phyloP scores from a whole-genome alignment of 2,113 vertebrate genomes.

The Cardinalis cardinalis region DNA sequence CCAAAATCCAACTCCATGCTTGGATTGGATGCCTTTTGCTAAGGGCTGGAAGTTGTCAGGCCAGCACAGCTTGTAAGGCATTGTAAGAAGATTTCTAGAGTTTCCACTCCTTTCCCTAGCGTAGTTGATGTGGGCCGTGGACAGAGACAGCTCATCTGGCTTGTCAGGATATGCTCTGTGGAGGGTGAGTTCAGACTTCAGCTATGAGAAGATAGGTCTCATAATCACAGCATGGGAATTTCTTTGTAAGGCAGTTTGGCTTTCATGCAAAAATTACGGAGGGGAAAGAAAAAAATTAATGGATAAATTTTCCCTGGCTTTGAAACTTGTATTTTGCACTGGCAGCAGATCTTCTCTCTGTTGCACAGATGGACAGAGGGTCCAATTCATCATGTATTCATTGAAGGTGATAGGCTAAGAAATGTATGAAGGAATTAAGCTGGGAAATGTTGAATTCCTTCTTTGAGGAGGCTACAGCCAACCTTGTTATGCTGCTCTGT shows the following conservation, averaged over 20 bases:
- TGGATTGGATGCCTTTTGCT: not conserved
- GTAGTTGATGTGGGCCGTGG: not conserved
- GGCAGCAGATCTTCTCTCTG: not conserved
- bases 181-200: not conserved
- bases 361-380: not conserved
- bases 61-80: not conserved
- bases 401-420: not conserved
- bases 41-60: not conserved
- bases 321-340: not conserved
- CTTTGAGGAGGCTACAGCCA: not conserved
- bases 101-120: not conserved
- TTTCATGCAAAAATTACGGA: not conserved
- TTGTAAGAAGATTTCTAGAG: not conserved
- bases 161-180: not conserved
- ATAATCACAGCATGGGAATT: not conserved
- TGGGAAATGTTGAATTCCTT: not conserved
- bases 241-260: not conserved
- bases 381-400: not conserved
- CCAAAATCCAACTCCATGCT: fast-evolving
- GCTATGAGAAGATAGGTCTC: not conserved
- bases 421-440: not conserved
- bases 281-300: not conserved
- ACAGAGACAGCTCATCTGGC: not conserved
- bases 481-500: not conserved
- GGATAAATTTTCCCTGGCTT: not conserved